Evolutionary conservation across 2,113 vertebrate species (phyloP), one percentile per base, ranked within the genome.

Genomic region (Lasiurus cinereus): DNA sequence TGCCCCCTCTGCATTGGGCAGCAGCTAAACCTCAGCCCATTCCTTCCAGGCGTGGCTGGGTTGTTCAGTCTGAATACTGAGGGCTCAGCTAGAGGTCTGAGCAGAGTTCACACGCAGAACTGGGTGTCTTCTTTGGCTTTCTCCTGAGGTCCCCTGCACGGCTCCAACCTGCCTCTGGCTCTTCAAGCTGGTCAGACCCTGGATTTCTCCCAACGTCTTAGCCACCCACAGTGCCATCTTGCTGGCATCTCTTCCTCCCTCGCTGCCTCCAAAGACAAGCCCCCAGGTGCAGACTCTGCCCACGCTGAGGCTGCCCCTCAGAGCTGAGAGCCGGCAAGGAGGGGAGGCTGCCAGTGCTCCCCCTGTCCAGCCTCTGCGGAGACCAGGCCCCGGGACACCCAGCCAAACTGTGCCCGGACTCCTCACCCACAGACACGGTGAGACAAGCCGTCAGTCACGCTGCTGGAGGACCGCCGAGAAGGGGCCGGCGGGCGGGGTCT

Each of bases 51-150:
- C 18, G 33, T 27, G 24, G 36, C 22, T 6, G 70, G 69, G 22
- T 27, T 21, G 13, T 50, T 0, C 8, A 46, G 54, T 21, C 33
- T 29, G n/a, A 7, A n/a, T 3, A 4, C 7, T 6, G 1, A 19
- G 43, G 82, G n/a, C 24, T 29, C 27, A 15, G 69, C 59, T 50
- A 15, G 50, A 29, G 43, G 5, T 5, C 1, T 12, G 48, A 21
- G 59, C 48, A 16, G 56, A 52, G 66, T 12, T 54, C 80, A 18
- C 0, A 31, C 8, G 19, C 24, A n/a, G 82, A 67, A 36, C 52
- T 10, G 5, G 39, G 69, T 1, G 36, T 27, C 52, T 39, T 4
- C n/a, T 36, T 22, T 22, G 18, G n/a, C 14, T 67, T 3, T 50
- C 24, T 12, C 22, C 36, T 36, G 67, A 36, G 67, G 36, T 54